A percentile compares a stretch with the other conserved stretches of the same genome.
Conservation (phyloP, 2,113 vertebrate genomes). For the Pimephales promelas region DNA sequence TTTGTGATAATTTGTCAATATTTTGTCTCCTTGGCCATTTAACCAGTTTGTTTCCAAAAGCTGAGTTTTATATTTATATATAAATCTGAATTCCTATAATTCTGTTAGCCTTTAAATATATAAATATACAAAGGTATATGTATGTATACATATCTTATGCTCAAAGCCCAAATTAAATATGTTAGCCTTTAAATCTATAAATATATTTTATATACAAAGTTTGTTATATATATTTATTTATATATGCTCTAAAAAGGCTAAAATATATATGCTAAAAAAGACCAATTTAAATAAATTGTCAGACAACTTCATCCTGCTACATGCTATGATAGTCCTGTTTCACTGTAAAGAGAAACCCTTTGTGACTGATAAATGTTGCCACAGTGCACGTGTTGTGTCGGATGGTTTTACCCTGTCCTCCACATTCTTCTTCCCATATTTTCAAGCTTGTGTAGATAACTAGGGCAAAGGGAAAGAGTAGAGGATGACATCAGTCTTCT, state of each 20-base stretch:
- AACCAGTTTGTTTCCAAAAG: background rate
- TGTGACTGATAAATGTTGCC: background rate
- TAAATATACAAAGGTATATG: too few relatives aligned
- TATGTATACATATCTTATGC: too few relatives aligned
- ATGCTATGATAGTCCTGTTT: background rate
- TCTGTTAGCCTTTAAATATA: too few relatives aligned
- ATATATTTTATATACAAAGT: too few relatives aligned
- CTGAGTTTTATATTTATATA: background rate
- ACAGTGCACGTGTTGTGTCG: background rate
- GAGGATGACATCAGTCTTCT: conserved; percentile 54
- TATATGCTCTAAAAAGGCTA: too few relatives aligned
- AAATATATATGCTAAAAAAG: background rate
- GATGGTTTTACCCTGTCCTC: background rate
- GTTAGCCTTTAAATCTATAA: too few relatives aligned
- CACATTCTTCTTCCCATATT: conserved; percentile 8
- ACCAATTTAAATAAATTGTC: background rate
- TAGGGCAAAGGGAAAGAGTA: conserved; percentile 36
- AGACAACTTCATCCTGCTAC: background rate
- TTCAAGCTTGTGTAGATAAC: conserved; percentile 38
- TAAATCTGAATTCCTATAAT: too few relatives aligned
- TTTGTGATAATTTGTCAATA: background rate
- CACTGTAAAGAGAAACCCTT: background rate
- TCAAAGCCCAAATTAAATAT: too few relatives aligned
- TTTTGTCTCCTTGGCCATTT: background rate
- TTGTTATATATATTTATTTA: too few relatives aligned